phyloP scores from a whole-genome alignment of 1,140 invertebrate species.

The Mylabris phalerata region DNA sequence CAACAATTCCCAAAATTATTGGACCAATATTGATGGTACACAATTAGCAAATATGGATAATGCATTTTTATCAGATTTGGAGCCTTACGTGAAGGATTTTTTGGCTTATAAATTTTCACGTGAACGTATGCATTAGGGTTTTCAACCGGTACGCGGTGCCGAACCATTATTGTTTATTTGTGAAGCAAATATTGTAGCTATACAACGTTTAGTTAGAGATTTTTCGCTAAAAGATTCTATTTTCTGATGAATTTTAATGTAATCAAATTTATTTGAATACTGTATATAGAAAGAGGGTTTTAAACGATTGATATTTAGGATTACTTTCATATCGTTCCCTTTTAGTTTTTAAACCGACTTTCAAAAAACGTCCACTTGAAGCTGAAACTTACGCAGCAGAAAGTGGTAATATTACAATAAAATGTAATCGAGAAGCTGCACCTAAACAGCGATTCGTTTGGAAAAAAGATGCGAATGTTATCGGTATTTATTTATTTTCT shows the following conservation, averaged over 20 bases:
- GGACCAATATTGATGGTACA: slow-evolving; percentile 78
- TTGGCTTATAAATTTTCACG: slow-evolving; percentile 63
- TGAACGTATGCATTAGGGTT: slow-evolving; percentile 70
- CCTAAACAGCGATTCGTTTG: slow-evolving; percentile 83
- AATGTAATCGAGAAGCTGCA: slow-evolving; percentile 90
- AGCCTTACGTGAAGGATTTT: slow-evolving; percentile 47
- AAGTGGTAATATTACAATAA: slow-evolving; percentile 84
- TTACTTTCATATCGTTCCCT: too few species aligned
- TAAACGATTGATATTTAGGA: too few species aligned
- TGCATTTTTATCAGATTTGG: slow-evolving; percentile 61
- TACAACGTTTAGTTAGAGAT: slow-evolving; percentile 61
- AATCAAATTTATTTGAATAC: too few species aligned
- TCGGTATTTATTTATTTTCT: slow-evolving; percentile 46
- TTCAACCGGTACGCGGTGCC: slow-evolving; percentile 69
- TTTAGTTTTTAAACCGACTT: slow-evolving; percentile 76
- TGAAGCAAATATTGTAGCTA: slow-evolving; percentile 63
- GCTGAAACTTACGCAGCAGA: slow-evolving; percentile 84
- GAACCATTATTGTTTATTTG: slow-evolving; percentile 80
- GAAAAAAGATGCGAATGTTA: slow-evolving; percentile 81
- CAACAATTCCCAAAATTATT: slow-evolving; percentile 67
- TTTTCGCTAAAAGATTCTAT: slow-evolving; percentile 19
- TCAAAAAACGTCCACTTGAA: slow-evolving; percentile 83
- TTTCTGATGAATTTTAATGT: too few species aligned
- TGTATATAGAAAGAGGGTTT: too few species aligned
- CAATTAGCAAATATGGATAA: slow-evolving; percentile 72